Conservation (phyloP, 2,888 invertebrate genomes). For the Willowsia nigromaculata region DNA sequence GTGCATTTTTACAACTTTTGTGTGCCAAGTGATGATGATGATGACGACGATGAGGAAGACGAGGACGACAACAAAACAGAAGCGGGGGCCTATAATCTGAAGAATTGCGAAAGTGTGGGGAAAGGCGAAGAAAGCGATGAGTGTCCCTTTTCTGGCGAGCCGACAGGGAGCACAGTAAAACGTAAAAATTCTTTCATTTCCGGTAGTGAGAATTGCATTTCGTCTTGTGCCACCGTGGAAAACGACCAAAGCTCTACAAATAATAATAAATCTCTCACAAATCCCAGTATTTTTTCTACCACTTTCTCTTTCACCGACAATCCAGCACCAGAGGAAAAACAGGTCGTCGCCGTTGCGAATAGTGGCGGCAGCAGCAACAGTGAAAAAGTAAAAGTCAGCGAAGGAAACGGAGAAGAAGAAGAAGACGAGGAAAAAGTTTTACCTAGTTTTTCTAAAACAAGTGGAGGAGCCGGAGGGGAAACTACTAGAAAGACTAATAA, state of each 20-base stretch:
- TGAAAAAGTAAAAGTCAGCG: slow-evolving; percentile 19
- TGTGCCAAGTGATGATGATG: slow-evolving; percentile 49
- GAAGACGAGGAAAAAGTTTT: slow-evolving; percentile 47
- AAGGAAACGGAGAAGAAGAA: slow-evolving; percentile 23
- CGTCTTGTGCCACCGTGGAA: not conserved
- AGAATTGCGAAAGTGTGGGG: not conserved
- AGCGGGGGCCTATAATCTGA: not conserved
- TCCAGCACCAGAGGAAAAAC: not conserved
- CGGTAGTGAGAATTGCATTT: slow-evolving; percentile 48
- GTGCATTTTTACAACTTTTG: slow-evolving; percentile 34
- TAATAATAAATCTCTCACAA: slow-evolving; percentile 35
- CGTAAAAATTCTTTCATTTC: slow-evolving; percentile 50
- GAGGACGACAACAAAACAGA: not conserved
- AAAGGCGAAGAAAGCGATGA: not conserved
- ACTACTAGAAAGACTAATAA: slow-evolving; percentile 9
- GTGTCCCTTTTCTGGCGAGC: not conserved
- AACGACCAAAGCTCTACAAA: not conserved
- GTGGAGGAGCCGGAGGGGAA: not conserved
- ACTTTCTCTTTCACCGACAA: not conserved
- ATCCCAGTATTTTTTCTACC: slow-evolving; percentile 1
- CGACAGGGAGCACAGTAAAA: not conserved
- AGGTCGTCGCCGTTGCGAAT: not conserved
- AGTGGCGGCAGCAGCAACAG: not conserved
- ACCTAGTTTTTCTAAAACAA: slow-evolving; percentile 22
- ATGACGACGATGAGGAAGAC: not conserved